These are phyloP conservation scores for Gasterosteus aculeatus DNA, from an alignment of 2,113 vertebrate genomes.

Conservation along the genomic window DNA sequence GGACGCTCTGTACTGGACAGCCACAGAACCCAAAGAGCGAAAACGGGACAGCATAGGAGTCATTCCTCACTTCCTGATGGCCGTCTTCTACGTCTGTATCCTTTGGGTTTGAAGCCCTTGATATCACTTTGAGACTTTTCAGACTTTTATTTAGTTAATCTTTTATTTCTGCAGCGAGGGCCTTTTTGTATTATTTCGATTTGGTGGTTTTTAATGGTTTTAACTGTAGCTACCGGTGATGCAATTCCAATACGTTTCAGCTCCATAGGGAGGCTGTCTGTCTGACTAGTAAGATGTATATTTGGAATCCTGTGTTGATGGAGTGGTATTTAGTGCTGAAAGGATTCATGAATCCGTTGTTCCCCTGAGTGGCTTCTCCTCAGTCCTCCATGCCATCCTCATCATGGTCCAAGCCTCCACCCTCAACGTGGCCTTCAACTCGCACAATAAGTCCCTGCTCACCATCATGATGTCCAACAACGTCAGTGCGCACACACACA, in stretches of 20 bases:
- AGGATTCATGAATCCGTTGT: conserved; percentile 4
- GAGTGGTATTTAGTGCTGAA: neutral
- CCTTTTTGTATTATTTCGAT: neutral
- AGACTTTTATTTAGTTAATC: neutral
- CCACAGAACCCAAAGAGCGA: conserved; percentile 95
- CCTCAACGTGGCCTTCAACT: conserved; percentile 98
- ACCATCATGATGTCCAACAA: conserved; percentile 99
- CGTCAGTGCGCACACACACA: conserved; percentile 80
- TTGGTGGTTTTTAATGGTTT: too few species aligned
- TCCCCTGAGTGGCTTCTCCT: conserved; percentile 82
- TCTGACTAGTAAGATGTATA: neutral
- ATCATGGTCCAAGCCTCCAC: conserved; percentile 99
- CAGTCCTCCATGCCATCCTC: conserved; percentile 96
- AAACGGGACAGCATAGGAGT: conserved; percentile 95
- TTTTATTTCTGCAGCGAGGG: neutral
- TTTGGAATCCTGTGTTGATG: neutral
- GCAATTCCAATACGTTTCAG: neutral
- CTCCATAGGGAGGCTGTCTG: neutral
- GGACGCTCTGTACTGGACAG: conserved; percentile 98
- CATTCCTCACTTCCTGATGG: conserved; percentile 97
- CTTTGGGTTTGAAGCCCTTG: conserved; percentile 65
- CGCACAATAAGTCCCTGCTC: conserved; percentile 98
- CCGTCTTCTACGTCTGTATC: conserved; percentile 99
- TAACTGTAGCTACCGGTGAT: neutral
- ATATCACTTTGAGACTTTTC: too few species aligned